phyloP scores from a whole-genome alignment of 2,797 vertebrate species.

The Intellagama lesueurii region DNA sequence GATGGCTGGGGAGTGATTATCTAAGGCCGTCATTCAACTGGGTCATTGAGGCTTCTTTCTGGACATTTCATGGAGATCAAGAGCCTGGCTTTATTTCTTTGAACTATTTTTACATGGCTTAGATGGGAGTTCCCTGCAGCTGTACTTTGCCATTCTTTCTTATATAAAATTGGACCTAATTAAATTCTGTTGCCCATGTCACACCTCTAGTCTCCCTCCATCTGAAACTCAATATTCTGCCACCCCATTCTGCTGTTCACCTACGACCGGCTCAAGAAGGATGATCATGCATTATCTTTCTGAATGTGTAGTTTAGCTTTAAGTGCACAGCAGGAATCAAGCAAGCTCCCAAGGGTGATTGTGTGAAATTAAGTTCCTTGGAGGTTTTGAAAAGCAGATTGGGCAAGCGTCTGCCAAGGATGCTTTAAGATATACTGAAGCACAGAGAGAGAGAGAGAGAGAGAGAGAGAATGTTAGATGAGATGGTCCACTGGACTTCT shows the following conservation, averaged over 20 bases:
- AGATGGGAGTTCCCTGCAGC: no score
- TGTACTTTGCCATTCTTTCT: no score
- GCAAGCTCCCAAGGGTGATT: not conserved
- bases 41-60: no score
- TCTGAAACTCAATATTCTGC: not conserved
- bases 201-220: not conserved
- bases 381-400: not conserved
- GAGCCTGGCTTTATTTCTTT: no score
- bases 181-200: not conserved
- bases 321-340: not conserved
- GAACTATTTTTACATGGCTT: no score
- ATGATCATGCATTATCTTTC: not conserved
- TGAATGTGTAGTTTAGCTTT: not conserved
- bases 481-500: not conserved
- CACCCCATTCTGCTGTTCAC: not conserved
- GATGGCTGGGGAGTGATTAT: no score
- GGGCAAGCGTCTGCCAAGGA: not conserved
- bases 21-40: no score
- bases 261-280: not conserved
- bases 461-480: not conserved
- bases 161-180: no score
- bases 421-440: not conserved
- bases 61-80: no score
- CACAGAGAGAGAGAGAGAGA: not conserved
- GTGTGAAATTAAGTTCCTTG: conserved; percentile 5